phyloP scores from a whole-genome alignment of 2,888 invertebrate genomes.

The Scaptomyza cyrtandrae region DNA sequence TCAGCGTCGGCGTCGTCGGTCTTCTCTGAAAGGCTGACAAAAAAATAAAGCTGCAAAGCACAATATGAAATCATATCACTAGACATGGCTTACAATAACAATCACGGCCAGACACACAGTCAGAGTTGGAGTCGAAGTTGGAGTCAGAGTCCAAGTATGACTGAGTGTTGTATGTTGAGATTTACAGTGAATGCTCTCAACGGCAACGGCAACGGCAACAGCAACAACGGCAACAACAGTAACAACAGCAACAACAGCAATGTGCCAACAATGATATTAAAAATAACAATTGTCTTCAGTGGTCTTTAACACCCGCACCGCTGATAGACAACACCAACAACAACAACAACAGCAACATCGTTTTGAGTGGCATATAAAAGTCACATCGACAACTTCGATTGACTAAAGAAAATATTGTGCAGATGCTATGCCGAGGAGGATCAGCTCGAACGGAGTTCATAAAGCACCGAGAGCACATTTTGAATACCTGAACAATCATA shows the following conservation, averaged over 20 bases:
- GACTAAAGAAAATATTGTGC: slow-evolving; percentile 77
- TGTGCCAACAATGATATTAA: slow-evolving; percentile 77
- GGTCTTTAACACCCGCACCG: slow-evolving; percentile 81
- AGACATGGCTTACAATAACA: slow-evolving; percentile 81
- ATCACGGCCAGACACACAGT: slow-evolving; percentile 45
- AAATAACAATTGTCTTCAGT: slow-evolving; percentile 80
- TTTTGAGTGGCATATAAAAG: slow-evolving; percentile 77
- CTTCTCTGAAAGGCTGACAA: slow-evolving; percentile 50
- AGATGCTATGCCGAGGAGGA: slow-evolving; percentile 17
- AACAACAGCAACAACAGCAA: slow-evolving; percentile 46
- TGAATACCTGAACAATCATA: slow-evolving; percentile 82
- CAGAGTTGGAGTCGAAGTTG: slow-evolving; percentile 20
- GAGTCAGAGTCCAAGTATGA: slow-evolving; percentile 68
- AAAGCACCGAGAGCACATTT: slow-evolving; percentile 70
- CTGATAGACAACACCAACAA: slow-evolving; percentile 73
- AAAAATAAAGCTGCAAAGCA: slow-evolving; percentile 58
- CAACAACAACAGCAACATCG: slow-evolving; percentile 43
- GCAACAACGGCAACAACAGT: slow-evolving; percentile 42
- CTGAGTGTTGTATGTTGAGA: slow-evolving; percentile 69
- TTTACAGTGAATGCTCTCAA: slow-evolving; percentile 66
- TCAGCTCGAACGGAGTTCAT: slow-evolving; percentile 48
- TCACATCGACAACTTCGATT: slow-evolving; percentile 79
- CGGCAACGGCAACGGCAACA: slow-evolving; percentile 38
- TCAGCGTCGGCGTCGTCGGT: slow-evolving; percentile 48
- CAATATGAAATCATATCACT: slow-evolving; percentile 80